phyloP scores from a whole-genome alignment of 2,113 vertebrate genomes.

The Colinus virginianus region DNA sequence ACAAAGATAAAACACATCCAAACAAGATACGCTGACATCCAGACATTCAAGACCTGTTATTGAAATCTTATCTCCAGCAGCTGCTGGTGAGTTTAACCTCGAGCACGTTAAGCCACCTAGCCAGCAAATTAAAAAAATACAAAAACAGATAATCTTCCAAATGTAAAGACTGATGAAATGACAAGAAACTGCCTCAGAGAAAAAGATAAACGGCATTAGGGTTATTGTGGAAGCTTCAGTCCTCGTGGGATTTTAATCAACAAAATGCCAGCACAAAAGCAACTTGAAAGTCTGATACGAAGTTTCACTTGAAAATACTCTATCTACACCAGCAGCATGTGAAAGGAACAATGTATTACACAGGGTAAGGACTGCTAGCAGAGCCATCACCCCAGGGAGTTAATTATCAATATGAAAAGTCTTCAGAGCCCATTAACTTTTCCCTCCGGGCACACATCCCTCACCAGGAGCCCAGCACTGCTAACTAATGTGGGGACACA shows the following conservation, averaged over 20 bases:
- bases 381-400: background rate
- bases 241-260: background rate
- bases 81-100: background rate
- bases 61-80: background rate
- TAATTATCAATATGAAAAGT: background rate
- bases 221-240: background rate
- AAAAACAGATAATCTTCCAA: background rate
- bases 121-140: background rate
- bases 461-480: no score
- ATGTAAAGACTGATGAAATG: background rate
- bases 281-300: background rate
- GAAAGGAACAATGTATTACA: background rate
- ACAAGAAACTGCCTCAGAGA: background rate
- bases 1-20: background rate
- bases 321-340: background rate
- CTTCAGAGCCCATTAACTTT: background rate
- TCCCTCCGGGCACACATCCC: background rate
- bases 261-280: background rate
- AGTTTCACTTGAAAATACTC: background rate
- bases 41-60: background rate
- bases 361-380: background rate
- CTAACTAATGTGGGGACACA: accelerated
- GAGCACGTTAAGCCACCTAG: background rate
- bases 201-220: background rate
- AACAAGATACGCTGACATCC: background rate